Percentiles rank a stretch among this genome's conserved stretches.
Conservation (phyloP, 2,113 vertebrate species). For the Acrocephalus kingi region DNA sequence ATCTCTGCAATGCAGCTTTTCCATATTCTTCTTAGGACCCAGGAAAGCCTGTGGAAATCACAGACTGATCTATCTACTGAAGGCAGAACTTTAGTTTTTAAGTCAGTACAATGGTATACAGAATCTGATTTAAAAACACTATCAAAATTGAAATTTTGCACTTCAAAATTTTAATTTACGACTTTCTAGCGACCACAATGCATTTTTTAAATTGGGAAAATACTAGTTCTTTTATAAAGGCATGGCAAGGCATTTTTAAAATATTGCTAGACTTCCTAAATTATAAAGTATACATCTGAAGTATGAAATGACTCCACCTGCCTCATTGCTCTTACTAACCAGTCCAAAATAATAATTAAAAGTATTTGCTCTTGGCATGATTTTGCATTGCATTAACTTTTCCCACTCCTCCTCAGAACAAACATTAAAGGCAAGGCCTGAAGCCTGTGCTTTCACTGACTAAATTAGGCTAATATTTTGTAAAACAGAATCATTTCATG, state of each 20-base stretch:
- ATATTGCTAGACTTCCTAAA: constrained; percentile 34
- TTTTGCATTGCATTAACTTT: constrained; percentile 53
- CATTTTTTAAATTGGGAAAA: not conserved
- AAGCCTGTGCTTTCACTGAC: constrained; percentile 36
- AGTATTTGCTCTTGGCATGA: constrained; percentile 2
- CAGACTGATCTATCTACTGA: fast-evolving
- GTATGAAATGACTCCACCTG: constrained; percentile 20
- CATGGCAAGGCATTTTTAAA: not conserved
- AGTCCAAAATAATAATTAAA: constrained; percentile 56
- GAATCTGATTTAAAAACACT: not conserved
- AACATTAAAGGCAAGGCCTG: constrained; percentile 9
- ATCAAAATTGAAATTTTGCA: not conserved
- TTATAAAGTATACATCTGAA: constrained; percentile 51
- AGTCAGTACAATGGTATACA: not conserved
- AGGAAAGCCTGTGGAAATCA: not conserved
- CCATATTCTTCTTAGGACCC: not conserved
- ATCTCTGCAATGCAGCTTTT: constrained; percentile 11
- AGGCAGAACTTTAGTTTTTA: not conserved
- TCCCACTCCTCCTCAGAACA: constrained; percentile 20
- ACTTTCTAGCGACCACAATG: not conserved
- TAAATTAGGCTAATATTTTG: not conserved
- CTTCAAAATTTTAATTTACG: not conserved
- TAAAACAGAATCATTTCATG: not conserved
- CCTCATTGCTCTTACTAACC: constrained; percentile 8
- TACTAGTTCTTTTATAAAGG: not conserved